Conservation (phyloP, 2,888 invertebrate species). For the Hyppa rectilinea region DNA sequence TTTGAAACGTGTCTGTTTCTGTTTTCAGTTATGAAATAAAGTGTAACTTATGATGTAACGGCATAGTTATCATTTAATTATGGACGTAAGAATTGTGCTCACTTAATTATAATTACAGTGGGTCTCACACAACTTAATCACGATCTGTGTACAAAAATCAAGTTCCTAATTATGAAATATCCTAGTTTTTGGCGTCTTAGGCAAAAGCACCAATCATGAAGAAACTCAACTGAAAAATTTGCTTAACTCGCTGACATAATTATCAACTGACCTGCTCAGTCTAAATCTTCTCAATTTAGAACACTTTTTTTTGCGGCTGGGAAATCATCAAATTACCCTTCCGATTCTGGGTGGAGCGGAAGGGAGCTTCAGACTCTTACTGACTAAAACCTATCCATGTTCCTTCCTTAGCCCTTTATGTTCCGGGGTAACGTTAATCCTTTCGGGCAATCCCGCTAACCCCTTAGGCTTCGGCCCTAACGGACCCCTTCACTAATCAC, state of each 20-base stretch:
- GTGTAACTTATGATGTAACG: conserved; percentile 40
- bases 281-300: background rate
- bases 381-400: no score
- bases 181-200: conserved; percentile 13
- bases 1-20: conserved; percentile 21
- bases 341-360: no score
- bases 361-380: no score
- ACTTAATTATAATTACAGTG: conserved; percentile 50
- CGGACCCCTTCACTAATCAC: no score
- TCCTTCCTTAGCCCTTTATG: no score
- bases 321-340: no score
- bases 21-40: conserved; percentile 31
- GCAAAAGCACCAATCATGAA: background rate
- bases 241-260: background rate
- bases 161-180: conserved; percentile 58
- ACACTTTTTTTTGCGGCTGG: no score
- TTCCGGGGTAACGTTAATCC: no score
- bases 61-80: conserved; percentile 55
- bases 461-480: no score
- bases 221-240: conserved; percentile 7
- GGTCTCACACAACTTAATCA: conserved; percentile 61
- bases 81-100: conserved; percentile 60
- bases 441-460: no score
- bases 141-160: conserved; percentile 35
- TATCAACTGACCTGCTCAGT: background rate